Evolutionary conservation across 2,797 vertebrate species (phyloP), one percentile per base, ranked within the genome.

Genomic region (Diglossa cyanea): DNA sequence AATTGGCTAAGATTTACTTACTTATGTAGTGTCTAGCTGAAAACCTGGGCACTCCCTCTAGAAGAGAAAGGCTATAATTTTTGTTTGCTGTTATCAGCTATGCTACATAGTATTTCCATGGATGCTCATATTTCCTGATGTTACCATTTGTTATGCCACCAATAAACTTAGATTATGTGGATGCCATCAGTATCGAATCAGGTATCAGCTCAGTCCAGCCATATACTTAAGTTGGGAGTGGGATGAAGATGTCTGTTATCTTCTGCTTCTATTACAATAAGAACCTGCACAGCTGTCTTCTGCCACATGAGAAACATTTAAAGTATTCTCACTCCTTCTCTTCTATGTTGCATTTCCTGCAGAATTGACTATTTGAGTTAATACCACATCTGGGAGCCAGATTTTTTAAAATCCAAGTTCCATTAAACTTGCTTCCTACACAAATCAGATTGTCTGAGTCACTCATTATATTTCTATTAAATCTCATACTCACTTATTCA

Each of bases 361-460:
- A 76, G 50, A 90, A 79, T 11, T 71, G 62, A 65, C 18, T 17
- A 5, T 66, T 37, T 72, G 39, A 84, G 39, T 33, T 77, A 87
- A 71, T 11, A 53, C 6, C 57, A 58, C 71, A 87, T 55, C 55
- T 87, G 45, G n/a, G 40, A 92, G 60, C 3, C 51, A 73, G 55
- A 84, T 31, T 45, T 57, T 82, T 68, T 93, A 76, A n/a, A n/a
- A 76, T 37, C 30, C 18, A 40, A 57, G 45, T 53, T 60, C 30
- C 50, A 86, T 85, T 91, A 82, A 85, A 85, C n/a, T 83, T 77
- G 48, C 63, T 89, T 93, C 63, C 55, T 74, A 77, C 55, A 74
- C 40, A 67, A 55, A 77, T 77, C 65, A 71, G 45, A 79, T 16
- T 67, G 40, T 28, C 63, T 67, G 63, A 91, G 67, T 71, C 48